Percentiles rank a stretch among this genome's conserved stretches.
Evolutionary conservation across 2,888 invertebrate genomes (phyloP).

Genomic region (Cantharis nigra): DNA sequence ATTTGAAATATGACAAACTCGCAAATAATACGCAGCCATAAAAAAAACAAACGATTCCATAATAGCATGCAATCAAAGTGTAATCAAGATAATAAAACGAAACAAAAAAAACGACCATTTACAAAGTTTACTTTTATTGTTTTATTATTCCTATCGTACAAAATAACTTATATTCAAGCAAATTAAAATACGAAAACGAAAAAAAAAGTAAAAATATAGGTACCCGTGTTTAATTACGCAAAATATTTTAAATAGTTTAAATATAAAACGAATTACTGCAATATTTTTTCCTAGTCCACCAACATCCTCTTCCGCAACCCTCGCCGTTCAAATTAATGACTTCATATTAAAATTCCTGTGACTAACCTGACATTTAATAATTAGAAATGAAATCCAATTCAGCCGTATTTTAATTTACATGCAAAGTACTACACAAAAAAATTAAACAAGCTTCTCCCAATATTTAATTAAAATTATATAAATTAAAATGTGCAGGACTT

Average conservation of each 20-base stretch:
- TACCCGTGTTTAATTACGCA: not conserved
- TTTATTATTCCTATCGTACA: not conserved
- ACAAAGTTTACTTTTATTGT: slow-evolving; percentile 16
- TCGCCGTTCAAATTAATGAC: slow-evolving; percentile 43
- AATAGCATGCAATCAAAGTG: slow-evolving; percentile 29
- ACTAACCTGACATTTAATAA: slow-evolving; percentile 46
- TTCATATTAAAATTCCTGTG: slow-evolving; percentile 48
- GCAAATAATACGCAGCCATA: slow-evolving; percentile 23
- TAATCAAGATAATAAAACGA: slow-evolving; percentile 29
- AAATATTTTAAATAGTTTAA: slow-evolving; percentile 1
- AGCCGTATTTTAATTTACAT: slow-evolving; percentile 28
- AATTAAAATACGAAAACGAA: not conserved
- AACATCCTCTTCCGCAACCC: slow-evolving; percentile 22
- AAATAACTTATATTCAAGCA: not conserved
- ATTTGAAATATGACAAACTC: slow-evolving; percentile 22
- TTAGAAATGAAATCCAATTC: slow-evolving; percentile 48
- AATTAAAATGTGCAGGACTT: slow-evolving; percentile 2
- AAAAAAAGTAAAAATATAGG: not conserved
- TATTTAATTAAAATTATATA: slow-evolving; percentile 28
- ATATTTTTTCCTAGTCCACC: slow-evolving; percentile 15
- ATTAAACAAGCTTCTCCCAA: slow-evolving; percentile 12
- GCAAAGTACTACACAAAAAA: slow-evolving; percentile 24
- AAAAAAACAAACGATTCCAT: slow-evolving; percentile 19
- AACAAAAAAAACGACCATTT: slow-evolving; percentile 18
- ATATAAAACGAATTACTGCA: slow-evolving; percentile 13